Evolutionary conservation across 2,797 vertebrate species (phyloP).

Genomic region (Odontamblyopus lacepedii): DNA sequence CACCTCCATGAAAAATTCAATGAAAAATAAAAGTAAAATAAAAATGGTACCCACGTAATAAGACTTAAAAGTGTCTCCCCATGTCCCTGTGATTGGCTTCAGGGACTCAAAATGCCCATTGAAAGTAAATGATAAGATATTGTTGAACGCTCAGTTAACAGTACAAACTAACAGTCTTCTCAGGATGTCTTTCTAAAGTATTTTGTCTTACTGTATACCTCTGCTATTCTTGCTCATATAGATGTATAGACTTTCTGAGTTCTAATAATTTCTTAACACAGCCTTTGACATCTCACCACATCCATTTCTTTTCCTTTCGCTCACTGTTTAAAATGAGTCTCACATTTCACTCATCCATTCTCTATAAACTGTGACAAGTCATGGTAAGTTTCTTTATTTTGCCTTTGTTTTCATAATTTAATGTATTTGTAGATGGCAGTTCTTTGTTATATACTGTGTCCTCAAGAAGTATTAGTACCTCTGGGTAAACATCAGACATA

Average conservation of each 20-base stretch:
- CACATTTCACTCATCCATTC: constrained; percentile 58
- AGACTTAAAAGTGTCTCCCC: neutral
- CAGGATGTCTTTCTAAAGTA: neutral
- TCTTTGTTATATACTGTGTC: neutral
- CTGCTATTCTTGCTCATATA: neutral
- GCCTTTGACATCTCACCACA: constrained; percentile 31
- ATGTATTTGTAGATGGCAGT: constrained; percentile 23
- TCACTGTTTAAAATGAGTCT: constrained; percentile 35
- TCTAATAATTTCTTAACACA: neutral
- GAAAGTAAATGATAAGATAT: neutral
- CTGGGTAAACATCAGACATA: neutral
- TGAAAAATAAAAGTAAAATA: too few species aligned
- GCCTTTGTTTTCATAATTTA: constrained; percentile 27
- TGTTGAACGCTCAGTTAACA: neutral
- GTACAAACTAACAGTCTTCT: neutral
- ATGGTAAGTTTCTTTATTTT: constrained; percentile 69
- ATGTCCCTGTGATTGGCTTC: too few species aligned
- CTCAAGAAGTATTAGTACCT: neutral
- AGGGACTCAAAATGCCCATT: too few species aligned
- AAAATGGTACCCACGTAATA: neutral
- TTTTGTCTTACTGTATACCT: neutral
- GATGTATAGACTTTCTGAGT: neutral
- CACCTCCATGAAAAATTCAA: too few species aligned
- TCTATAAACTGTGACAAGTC: constrained; percentile 52
- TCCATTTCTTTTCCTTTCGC: constrained; percentile 38